Evolutionary conservation across 37 sponge, comb jelly and placozoan genomes (phyloP).

Genomic region (Beroe forskalii): DNA sequence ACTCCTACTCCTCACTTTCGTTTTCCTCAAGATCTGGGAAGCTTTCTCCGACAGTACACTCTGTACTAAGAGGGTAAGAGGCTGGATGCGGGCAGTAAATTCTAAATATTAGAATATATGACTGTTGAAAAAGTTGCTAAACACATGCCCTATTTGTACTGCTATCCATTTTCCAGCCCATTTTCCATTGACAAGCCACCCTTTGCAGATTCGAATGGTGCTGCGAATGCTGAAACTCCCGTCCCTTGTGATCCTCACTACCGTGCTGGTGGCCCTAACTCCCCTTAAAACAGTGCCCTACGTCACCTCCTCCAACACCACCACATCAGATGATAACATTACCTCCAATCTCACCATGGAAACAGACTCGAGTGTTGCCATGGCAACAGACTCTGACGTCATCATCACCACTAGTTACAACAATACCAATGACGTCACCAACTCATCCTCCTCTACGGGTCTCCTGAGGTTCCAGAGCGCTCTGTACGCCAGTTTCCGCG

Average conservation of each 20-base stretch:
- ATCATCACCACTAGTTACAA: not conserved
- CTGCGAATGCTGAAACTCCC: not conserved
- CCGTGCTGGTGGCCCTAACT: not conserved
- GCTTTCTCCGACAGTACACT: not conserved
- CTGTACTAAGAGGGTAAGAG: not conserved
- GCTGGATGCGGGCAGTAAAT: no score
- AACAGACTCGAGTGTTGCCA: not conserved
- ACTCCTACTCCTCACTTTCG: not conserved
- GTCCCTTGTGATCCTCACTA: not conserved
- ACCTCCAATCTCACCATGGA: not conserved
- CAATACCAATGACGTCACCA: no score
- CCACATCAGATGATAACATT: not conserved
- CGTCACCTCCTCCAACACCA: not conserved
- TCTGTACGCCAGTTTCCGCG: no score
- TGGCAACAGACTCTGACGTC: not conserved
- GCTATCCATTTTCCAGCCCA: no score
- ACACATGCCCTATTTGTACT: no score
- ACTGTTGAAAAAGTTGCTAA: no score
- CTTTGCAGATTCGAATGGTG: not conserved
- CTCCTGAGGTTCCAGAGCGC: no score
- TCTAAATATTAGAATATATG: no score
- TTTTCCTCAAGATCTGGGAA: constrained; percentile 21
- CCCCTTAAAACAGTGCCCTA: not conserved
- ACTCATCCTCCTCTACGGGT: no score
- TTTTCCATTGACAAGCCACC: no score